Evolutionary conservation across 2,113 vertebrate genomes (phyloP).

Genomic region (Phrynosoma blainvillii): DNA sequence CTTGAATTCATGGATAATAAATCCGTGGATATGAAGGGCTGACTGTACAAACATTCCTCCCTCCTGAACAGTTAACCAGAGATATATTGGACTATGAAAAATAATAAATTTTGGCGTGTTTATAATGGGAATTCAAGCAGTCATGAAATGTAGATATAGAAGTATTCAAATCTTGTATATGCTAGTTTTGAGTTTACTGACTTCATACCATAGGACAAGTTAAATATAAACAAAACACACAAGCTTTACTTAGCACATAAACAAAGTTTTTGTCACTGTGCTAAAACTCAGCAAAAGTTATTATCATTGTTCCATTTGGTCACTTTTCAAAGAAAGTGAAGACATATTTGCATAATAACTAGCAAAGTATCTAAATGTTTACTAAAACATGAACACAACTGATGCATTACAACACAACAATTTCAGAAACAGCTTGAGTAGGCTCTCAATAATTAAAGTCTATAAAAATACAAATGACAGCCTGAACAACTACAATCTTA

Average conservation of each 20-base stretch:
- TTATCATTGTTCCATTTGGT: background rate
- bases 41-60: background rate
- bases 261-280: background rate
- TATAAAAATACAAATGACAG: background rate
- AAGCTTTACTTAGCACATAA: background rate
- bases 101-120: background rate
- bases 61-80: background rate
- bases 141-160: background rate
- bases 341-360: background rate
- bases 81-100: background rate
- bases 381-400: background rate
- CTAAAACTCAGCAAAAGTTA: background rate
- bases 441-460: background rate
- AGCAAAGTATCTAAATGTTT: background rate
- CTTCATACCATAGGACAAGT: background rate
- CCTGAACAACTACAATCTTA: background rate
- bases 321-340: background rate
- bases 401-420: background rate
- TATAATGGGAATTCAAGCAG: background rate
- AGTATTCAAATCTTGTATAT: background rate
- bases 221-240: background rate
- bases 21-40: too few relatives aligned
- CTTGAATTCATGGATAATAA: too few relatives aligned
- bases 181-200: background rate
- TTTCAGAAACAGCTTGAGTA: background rate